Conservation (phyloP, 92 coral and sea anemone genomes). For the Metridium senile region DNA sequence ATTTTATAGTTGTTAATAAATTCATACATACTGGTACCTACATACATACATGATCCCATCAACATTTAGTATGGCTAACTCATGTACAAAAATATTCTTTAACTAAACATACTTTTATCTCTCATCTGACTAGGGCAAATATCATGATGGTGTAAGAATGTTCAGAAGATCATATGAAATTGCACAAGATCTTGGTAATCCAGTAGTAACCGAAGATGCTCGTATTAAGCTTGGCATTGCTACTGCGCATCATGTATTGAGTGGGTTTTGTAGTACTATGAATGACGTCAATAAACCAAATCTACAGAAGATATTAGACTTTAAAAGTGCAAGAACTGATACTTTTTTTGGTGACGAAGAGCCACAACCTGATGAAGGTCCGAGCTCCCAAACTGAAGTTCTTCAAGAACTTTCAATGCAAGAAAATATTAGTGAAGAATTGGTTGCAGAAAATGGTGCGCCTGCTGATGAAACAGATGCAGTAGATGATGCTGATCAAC, state of each 20-base stretch:
- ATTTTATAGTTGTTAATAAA: no score
- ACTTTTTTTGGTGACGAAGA: slow-evolving; percentile 64
- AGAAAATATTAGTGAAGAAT: slow-evolving; percentile 49
- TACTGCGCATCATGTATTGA: slow-evolving; percentile 73
- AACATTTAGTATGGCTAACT: no score
- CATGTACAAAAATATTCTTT: no score
- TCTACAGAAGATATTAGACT: slow-evolving; percentile 75
- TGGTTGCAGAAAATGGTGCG: slow-evolving; percentile 35
- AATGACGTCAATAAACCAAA: slow-evolving; percentile 65
- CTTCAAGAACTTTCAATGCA: slow-evolving; percentile 25
- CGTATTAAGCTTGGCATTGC: slow-evolving; percentile 91
- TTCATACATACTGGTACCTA: no score
- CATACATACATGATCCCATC: no score
- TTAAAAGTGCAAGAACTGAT: slow-evolving; percentile 84
- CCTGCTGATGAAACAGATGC: slow-evolving; percentile 23
- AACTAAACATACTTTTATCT: not conserved
- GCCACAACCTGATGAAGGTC: slow-evolving; percentile 6
- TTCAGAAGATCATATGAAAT: slow-evolving; percentile 92
- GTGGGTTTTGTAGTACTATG: slow-evolving; percentile 86
- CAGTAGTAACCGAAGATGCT: slow-evolving; percentile 70
- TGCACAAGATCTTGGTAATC: slow-evolving; percentile 79
- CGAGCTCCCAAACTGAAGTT: slow-evolving; percentile 18
- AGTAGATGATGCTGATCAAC: slow-evolving; percentile 18
- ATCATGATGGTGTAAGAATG: slow-evolving; percentile 84
- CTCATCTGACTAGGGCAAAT: slow-evolving; percentile 73